Base-by-base conservation (phyloP, 2,888 invertebrate species). In the Agapetus fuscipes region DNA sequence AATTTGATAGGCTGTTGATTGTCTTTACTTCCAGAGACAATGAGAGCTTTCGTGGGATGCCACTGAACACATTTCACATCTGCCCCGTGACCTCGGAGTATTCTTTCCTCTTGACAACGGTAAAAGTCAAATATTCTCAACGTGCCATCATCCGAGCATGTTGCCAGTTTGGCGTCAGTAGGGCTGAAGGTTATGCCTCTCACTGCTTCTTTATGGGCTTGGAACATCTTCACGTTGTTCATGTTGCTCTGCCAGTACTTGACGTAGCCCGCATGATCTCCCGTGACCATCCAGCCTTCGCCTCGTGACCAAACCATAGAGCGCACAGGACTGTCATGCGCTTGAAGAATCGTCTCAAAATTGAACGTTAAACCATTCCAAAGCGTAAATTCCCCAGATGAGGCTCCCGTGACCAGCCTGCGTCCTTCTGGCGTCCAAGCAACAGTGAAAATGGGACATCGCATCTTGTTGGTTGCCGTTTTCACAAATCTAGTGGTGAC, bases 181-280 rank as follows among this genome's bases (percentile, higher is more conserved):
- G 98, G 97, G 73, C 96, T 93, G 77, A 99, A 99, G 80, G 97
- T 97, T 75, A 98, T 86, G 71, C 96, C 96, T 66, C 98, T 81
- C 54, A 99, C 86, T 50, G 98, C 91, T 76, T 99, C 98, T 79
- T 98, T 97, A 68, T 99, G 98, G 40, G 97, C 98, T 71, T 97
- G 97, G 74, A 94, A 99, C 95, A 98, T 97, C 78, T 98, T 97
- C 41, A 99, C 98, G 72, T 98, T 98, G 74, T 99, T 99, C 98
- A 99, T 99, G 69, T 99, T 99, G 54, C 95, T 93, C 74, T 99
- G 98, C 98, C 98, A 99, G 71, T 99, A 99, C 60, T 99, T 99
- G 49, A 99, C 93, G 62, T 90, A 98, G 44, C 98, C 98, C 35
- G 87, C 85, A 62, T 97, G 96, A 68, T 99, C 98, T 14, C 93